These are phyloP conservation scores for Chaetodon auriga DNA, from an alignment of 2,113 vertebrate genomes.

Conservation along the genomic window DNA sequence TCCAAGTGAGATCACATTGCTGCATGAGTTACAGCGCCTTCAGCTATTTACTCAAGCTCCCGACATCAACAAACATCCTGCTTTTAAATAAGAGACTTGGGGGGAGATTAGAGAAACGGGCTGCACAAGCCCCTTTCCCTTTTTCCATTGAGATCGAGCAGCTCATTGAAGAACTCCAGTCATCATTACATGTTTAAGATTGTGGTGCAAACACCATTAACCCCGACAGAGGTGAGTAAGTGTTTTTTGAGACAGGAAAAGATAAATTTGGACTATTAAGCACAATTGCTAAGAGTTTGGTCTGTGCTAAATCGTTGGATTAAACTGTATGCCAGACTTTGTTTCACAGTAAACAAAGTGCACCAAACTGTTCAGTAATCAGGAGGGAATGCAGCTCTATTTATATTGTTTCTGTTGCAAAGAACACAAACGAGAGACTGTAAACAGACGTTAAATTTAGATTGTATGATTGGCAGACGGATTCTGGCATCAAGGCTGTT, in stretches of 20 bases:
- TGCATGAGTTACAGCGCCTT: conserved; percentile 70
- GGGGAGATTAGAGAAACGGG: conserved; percentile 52
- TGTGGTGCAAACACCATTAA: conserved; percentile 37
- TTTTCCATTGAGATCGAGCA: conserved; percentile 20
- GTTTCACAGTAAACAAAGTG: not conserved
- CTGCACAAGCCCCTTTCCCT: conserved; percentile 25
- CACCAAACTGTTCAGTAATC: conserved; percentile 11
- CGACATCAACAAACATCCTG: conserved; percentile 76
- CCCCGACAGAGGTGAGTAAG: not conserved
- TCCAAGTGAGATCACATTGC: conserved; percentile 67
- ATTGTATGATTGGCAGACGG: conserved; percentile 16
- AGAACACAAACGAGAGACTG: not conserved
- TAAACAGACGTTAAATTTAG: conserved; percentile 12
- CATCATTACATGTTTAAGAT: conserved; percentile 34
- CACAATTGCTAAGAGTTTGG: conserved; percentile 2
- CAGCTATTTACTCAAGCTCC: conserved; percentile 75
- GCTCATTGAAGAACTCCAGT: conserved; percentile 23
- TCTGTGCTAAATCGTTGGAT: conserved; percentile 15
- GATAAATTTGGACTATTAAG: conserved; percentile 4
- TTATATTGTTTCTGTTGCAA: not conserved
- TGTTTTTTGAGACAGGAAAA: conserved; percentile 21
- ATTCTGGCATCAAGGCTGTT: conserved; percentile 25
- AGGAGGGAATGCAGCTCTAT: conserved; percentile 4
- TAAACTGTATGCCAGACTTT: conserved; percentile 5
- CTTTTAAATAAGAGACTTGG: conserved; percentile 67